Evolutionary conservation across 2,888 invertebrate species (phyloP), one percentile per base, ranked within the genome.

Genomic region (Tenthredo mesomela): DNA sequence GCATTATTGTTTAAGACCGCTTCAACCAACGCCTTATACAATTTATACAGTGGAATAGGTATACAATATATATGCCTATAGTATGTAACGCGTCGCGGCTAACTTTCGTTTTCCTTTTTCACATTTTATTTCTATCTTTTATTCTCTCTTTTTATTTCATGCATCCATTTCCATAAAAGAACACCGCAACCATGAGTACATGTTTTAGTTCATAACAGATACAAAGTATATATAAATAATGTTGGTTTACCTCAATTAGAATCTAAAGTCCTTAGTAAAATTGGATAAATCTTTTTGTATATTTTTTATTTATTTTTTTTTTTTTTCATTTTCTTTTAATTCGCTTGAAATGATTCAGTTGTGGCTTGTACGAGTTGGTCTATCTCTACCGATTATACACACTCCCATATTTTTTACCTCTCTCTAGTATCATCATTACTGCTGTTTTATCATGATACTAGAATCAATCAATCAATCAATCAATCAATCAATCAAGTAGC

Each of bases 141-240:
- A 84, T 85, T 80, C 83, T 78, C 85, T 84, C 78, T 75, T 75
- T 73, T 77, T 67, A 29, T 70, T 67, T 85, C 43, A 80, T 40
- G 21, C 37, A 80, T 80, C 9, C 61, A 61, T 61, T 61, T 80
- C 33, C 61, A 78, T 58, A 65, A 65, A 67, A 84, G 65, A 84
- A 78, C 54, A 84, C 78, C 84, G 58, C 78, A 80, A 84, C 84
- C 78, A 43, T 65, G 78, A 84, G 84, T 84, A 84, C 43, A 78
- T 84, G 77, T 84, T 84, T 47, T 61, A 40, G 21, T 84, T 77
- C 50, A 50, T 84, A 84, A 80, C 84, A 84, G 67, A 78, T 67
- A 80, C 43, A 73, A 75, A 77, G 65, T 61, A 84, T 54, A 54
- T 75, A 84, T 73, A 29, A 84, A 84, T 50, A 75, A 77, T 78